Evolutionary conservation across 2,888 invertebrate species (phyloP), one percentile per base, ranked within the genome.

Genomic region (Toxonevra muliebris): DNA sequence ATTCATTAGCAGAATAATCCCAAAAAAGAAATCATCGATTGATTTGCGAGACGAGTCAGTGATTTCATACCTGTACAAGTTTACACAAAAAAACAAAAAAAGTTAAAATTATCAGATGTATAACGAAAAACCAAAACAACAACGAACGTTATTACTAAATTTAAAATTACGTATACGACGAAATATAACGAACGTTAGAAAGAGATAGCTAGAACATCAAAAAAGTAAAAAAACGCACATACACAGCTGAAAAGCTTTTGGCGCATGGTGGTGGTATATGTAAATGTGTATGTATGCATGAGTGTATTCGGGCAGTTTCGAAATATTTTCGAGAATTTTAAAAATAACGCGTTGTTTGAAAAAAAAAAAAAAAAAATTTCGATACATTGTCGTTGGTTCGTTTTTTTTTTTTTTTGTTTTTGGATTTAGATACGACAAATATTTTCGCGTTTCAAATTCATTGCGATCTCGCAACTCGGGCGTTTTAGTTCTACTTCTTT

Each of bases 391-490:
- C 69, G 70, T 72, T 70, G 30, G 19, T n/a, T 55, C 11, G 75
- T 76, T 76, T 68, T 74, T 71, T 60, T 54, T 57, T 48, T 64
- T 43, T 41, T 54, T 55, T 13, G 15, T 48, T 64, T 40, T n/a
- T 13, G 52, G n/a, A 43, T 59, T 65, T 58, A 19, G 20, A 43
- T 40, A n/a, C 59, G 71, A 73, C 59, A 74, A 75, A 75, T 77
- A 74, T 77, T 77, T 76, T 71, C 71, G 76, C 75, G 76, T 76
- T 77, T 76, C 73, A 76, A 79, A 77, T 76, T 84, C 85, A 85
- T 84, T 85, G 83, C 84, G 79, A 80, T 84, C 78, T 81, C 77
- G 82, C 82, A 83, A 81, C 81, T 84, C 81, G 83, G 80, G 75
- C 78, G 78, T 80, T 79, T 77, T 79, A 79, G 80, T 80, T 79